phyloP scores from a whole-genome alignment of 2,888 invertebrate genomes.

The Chymomyza fuscimana region DNA sequence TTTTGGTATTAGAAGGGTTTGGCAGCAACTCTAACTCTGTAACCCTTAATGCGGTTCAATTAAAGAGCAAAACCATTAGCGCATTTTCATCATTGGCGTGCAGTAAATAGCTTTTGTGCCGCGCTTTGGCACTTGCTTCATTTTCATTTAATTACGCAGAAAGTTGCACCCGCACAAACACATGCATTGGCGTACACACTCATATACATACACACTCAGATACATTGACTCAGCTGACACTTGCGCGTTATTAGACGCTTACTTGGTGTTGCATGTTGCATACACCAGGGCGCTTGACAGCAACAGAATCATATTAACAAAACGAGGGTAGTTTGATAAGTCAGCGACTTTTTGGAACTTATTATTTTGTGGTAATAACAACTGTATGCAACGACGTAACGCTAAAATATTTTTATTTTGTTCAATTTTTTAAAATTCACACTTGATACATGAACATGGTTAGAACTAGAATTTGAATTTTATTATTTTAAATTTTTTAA shows the following conservation, averaged over 20 bases:
- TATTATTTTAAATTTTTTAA: no score
- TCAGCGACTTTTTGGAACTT: no score
- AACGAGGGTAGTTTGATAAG: no score
- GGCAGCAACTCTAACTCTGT: neutral
- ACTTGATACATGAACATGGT: no score
- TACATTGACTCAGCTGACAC: constrained; percentile 28
- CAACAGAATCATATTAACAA: neutral
- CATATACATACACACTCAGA: neutral
- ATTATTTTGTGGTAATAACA: no score
- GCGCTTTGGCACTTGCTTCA: constrained; percentile 50
- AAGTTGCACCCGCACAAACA: neutral
- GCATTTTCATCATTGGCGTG: constrained; percentile 44
- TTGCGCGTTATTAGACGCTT: constrained; percentile 58
- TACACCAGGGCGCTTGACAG: constrained; percentile 7
- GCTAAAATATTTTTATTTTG: no score
- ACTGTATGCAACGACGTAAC: no score
- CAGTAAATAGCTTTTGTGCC: constrained; percentile 57
- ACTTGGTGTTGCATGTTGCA: constrained; percentile 7
- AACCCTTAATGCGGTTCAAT: constrained; percentile 40
- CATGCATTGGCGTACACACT: neutral
- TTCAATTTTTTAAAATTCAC: no score
- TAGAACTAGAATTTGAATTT: no score
- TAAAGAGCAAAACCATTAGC: constrained; percentile 64
- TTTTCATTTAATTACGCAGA: constrained; percentile 68
- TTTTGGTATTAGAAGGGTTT: constrained; percentile 27